A percentile compares a stretch with the other conserved stretches of the same genome.
Evolutionary conservation across 2,797 vertebrate species (phyloP).

Genomic region (Rhabdophis nuchalis): DNA sequence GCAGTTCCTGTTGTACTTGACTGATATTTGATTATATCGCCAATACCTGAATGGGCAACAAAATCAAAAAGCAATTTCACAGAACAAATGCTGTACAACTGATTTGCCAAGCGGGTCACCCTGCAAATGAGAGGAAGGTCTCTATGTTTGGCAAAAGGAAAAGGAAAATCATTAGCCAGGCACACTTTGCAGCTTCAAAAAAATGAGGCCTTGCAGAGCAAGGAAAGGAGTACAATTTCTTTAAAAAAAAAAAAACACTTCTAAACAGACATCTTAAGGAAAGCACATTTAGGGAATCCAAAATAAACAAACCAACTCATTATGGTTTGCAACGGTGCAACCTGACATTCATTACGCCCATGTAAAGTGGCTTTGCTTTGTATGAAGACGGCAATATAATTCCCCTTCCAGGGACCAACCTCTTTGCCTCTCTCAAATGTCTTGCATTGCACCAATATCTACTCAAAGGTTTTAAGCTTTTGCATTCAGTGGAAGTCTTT

Average conservation of each 20-base stretch:
- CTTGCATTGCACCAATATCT: not conserved
- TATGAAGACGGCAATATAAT: not conserved
- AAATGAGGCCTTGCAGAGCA: not conserved
- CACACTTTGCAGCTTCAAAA: not conserved
- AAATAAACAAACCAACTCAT: not conserved
- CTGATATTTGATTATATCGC: slow-evolving; percentile 5
- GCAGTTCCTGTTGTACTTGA: not conserved
- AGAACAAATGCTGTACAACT: not conserved
- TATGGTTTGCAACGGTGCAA: not conserved
- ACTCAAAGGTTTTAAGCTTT: not conserved
- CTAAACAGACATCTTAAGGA: not conserved
- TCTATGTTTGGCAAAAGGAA: not conserved
- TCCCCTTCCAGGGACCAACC: not conserved
- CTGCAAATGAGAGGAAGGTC: slow-evolving; percentile 4
- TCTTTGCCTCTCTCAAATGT: not conserved
- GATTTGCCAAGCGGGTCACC: slow-evolving; percentile 14
- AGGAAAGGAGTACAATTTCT: not conserved
- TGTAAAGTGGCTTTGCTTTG: not conserved
- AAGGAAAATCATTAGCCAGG: not conserved
- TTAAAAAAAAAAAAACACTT: not conserved
- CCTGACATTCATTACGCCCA: not conserved
- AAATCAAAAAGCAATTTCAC: slow-evolving; percentile 6
- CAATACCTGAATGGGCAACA: slow-evolving; percentile 1
- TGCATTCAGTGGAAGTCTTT: not conserved
- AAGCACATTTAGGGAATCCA: not conserved